Conservation (phyloP, 2,888 invertebrate genomes). For the Drosophila longiperda region DNA sequence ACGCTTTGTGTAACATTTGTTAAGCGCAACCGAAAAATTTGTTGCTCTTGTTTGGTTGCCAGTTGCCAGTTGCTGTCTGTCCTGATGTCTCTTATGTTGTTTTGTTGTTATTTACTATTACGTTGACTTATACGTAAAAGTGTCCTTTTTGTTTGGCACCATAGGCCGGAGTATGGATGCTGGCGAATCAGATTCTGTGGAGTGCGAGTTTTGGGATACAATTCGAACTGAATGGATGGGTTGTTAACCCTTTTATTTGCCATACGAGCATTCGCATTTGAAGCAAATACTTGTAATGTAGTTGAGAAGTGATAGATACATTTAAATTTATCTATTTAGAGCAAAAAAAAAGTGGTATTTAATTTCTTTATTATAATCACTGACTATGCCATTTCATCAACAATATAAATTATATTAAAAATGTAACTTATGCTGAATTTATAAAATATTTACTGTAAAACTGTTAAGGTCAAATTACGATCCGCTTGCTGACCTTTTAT, state of each 20-base stretch:
- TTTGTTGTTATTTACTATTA: conserved; percentile 70
- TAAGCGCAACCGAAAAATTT: conserved; percentile 72
- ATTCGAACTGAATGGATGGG: conserved; percentile 31
- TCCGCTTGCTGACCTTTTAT: conserved; percentile 23
- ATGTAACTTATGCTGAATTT: neutral
- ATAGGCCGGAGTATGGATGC: conserved; percentile 25
- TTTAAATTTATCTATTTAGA: conserved; percentile 11
- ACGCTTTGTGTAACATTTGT: conserved; percentile 75
- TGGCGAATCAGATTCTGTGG: conserved; percentile 1
- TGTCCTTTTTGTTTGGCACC: conserved; percentile 55
- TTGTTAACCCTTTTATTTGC: conserved; percentile 57
- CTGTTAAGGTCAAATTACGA: conserved; percentile 5
- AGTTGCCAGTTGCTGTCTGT: conserved; percentile 51
- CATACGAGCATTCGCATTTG: conserved; percentile 30
- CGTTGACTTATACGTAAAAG: conserved; percentile 63
- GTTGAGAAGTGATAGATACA: conserved; percentile 29
- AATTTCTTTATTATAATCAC: neutral
- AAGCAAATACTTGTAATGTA: conserved; percentile 22
- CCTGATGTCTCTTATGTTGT: conserved; percentile 48
- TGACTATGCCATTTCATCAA: neutral
- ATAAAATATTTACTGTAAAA: neutral
- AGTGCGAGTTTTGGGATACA: conserved; percentile 17
- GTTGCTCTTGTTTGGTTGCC: conserved; percentile 63
- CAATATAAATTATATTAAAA: neutral
- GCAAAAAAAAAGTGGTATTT: neutral